Conservation (phyloP, 2,797 vertebrate species). For the Danio jaintianensis region DNA sequence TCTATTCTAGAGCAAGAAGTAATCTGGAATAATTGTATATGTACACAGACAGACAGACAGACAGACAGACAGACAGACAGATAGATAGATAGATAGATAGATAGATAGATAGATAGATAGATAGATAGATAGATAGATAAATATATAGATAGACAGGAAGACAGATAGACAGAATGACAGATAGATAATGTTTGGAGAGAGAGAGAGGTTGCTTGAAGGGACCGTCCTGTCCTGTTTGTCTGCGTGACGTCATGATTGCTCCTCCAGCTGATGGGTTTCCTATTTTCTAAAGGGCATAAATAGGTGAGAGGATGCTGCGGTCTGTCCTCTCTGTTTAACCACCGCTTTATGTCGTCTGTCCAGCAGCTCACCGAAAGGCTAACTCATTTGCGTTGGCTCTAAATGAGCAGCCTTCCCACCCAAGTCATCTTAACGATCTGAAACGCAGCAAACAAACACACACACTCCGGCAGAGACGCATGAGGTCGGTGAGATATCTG, state of each 20-base stretch:
- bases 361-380: constrained; percentile 34
- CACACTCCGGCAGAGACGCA: constrained; percentile 42
- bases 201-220: background rate
- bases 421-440: constrained; percentile 2
- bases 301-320: constrained; percentile 44
- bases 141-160: background rate
- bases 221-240: background rate
- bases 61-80: background rate
- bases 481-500: constrained; percentile 66
- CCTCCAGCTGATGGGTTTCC: constrained; percentile 51
- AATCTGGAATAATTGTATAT: background rate
- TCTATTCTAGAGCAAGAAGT: no score
- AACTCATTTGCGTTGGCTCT: background rate
- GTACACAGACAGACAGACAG: background rate
- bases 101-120: background rate
- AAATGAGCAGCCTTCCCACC: constrained; percentile 44
- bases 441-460: constrained; percentile 25
- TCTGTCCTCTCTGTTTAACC: constrained; percentile 52
- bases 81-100: constrained; percentile 16
- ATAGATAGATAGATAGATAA: background rate
- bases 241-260: constrained; percentile 65
- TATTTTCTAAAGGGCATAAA: constrained; percentile 60
- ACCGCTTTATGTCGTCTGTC: constrained; percentile 38
- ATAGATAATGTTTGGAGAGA: background rate
- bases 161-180: constrained; percentile 16